These are phyloP conservation scores for Archocentrus centrarchus DNA, from an alignment of 2,113 vertebrate species.

Conservation along the genomic window DNA sequence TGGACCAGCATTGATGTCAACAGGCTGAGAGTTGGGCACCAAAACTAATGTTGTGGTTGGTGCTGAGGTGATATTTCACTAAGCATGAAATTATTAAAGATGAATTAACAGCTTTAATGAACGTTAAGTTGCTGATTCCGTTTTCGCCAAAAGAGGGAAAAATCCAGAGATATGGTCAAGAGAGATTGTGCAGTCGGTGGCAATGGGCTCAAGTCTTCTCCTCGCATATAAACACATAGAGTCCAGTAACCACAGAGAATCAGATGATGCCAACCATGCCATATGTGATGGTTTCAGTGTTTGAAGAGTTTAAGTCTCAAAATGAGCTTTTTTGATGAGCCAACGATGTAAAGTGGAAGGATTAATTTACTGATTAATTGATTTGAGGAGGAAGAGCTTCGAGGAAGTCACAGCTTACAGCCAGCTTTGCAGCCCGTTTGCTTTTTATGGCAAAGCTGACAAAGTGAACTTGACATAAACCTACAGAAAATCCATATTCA, in stretches of 20 bases:
- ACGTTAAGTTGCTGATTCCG: not conserved
- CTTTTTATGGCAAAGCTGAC: slow-evolving; percentile 36
- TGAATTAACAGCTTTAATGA: not conserved
- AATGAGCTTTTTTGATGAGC: not conserved
- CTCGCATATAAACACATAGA: not conserved
- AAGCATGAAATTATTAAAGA: not conserved
- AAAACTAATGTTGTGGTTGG: not conserved
- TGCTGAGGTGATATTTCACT: not conserved
- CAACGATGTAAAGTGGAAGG: not conserved
- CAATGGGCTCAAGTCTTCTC: not conserved
- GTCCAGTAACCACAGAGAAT: not conserved
- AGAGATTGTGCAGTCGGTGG: not conserved
- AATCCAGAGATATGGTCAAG: not conserved
- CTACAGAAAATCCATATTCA: slow-evolving; percentile 16
- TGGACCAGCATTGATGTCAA: slow-evolving; percentile 64
- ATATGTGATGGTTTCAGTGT: slow-evolving; percentile 11
- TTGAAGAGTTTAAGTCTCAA: not conserved
- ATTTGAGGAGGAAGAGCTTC: not conserved
- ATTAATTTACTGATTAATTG: not conserved
- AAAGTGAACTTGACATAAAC: not conserved
- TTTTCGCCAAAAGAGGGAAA: not conserved
- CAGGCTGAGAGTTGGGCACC: not conserved
- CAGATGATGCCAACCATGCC: not conserved
- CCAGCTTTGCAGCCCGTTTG: not conserved
- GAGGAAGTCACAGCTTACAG: not conserved